A percentile compares a stretch with the other conserved stretches of the same genome.
phyloP scores from a whole-genome alignment of 2,888 invertebrate genomes.

The Synanthedon formicaeformis region DNA sequence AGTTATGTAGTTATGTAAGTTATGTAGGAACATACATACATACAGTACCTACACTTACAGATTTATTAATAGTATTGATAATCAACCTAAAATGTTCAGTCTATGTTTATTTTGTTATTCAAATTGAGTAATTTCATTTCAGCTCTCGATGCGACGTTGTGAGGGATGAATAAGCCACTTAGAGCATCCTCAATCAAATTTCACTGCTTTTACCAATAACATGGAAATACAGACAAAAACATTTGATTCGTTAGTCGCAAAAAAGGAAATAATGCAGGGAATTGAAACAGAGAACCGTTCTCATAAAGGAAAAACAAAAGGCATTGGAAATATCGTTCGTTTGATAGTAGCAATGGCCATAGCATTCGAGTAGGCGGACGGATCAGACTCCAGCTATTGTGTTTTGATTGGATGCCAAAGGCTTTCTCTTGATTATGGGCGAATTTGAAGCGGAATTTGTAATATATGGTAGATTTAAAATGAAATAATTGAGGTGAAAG shows the following conservation, averaged over 20 bases:
- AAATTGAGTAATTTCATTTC: not conserved
- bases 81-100: not conserved
- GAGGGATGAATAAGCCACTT: not conserved
- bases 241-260: constrained; percentile 60
- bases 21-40: too few relatives aligned
- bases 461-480: too few relatives aligned
- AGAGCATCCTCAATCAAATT: constrained; percentile 12
- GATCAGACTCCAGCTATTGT: constrained; percentile 30
- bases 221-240: constrained; percentile 46
- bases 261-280: constrained; percentile 56
- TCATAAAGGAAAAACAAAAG: constrained; percentile 59
- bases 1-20: too few relatives aligned
- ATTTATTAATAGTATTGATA: too few relatives aligned
- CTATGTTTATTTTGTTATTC: not conserved
- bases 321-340: constrained; percentile 48
- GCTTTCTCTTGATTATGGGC: constrained; percentile 25
- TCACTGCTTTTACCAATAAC: constrained; percentile 21
- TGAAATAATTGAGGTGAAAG: too few relatives aligned
- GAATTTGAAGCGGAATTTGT: too few relatives aligned
- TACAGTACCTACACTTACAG: too few relatives aligned
- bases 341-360: constrained; percentile 32
- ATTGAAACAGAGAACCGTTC: constrained; percentile 50
- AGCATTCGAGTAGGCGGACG: constrained; percentile 13
- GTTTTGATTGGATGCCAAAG: constrained; percentile 43
- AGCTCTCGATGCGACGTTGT: not conserved